A percentile compares a stretch with the other conserved stretches of the same genome.
These are phyloP conservation scores for Phyto melanocephala DNA, from an alignment of 2,888 invertebrate genomes.

Conservation along the genomic window DNA sequence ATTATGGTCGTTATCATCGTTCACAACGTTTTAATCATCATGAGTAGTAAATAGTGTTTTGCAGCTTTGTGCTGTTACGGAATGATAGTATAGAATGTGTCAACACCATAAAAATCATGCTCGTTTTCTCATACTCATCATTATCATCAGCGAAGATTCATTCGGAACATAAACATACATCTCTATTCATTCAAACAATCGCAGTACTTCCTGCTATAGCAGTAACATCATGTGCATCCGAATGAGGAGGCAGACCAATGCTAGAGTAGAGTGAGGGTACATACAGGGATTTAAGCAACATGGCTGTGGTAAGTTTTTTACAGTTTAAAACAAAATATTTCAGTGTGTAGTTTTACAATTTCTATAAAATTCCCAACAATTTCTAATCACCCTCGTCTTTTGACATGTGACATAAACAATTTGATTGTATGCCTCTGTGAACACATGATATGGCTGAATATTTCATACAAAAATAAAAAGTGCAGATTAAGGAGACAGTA, in stretches of 20 bases:
- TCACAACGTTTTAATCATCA: background rate
- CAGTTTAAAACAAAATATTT: too few species aligned
- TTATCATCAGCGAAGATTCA: background rate
- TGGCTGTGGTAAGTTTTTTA: too few species aligned
- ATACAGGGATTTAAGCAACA: background rate
- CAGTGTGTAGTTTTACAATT: too few species aligned
- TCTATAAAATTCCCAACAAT: too few species aligned
- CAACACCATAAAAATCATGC: slow-evolving; percentile 44
- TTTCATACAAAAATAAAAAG: background rate
- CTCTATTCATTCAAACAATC: background rate
- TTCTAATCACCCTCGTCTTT: background rate
- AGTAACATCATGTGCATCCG: slow-evolving; percentile 21
- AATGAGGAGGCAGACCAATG: background rate
- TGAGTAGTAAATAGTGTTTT: background rate
- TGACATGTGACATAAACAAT: slow-evolving; percentile 38
- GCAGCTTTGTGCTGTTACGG: background rate
- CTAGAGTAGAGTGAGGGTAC: background rate
- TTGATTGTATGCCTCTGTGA: slow-evolving; percentile 34
- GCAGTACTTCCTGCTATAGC: background rate
- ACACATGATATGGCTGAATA: slow-evolving; percentile 34
- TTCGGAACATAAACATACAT: background rate
- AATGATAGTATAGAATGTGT: slow-evolving; percentile 4
- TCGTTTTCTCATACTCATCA: background rate
- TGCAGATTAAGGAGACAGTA: background rate
- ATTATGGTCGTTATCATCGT: slow-evolving; percentile 2